Conservation (phyloP, 2,113 vertebrate genomes). For the Rhinoderma darwinii region DNA sequence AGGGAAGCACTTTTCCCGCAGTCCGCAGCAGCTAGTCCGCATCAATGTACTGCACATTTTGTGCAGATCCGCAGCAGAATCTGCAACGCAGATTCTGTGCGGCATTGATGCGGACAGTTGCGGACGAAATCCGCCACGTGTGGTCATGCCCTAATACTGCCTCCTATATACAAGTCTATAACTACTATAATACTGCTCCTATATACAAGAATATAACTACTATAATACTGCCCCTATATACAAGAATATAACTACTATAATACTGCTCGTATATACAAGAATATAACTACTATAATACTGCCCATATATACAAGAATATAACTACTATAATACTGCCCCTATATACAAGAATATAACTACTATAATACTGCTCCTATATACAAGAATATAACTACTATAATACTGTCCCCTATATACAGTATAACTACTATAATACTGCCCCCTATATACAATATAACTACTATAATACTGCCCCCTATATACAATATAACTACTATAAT, state of each 20-base stretch:
- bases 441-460: background rate
- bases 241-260: conserved; percentile 27
- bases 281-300: conserved; percentile 16
- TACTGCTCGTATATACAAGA: background rate
- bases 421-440: background rate
- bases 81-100: too few species aligned
- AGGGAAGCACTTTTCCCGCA: too few species aligned
- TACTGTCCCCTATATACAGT: background rate
- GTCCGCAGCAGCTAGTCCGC: too few species aligned
- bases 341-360: too few species aligned
- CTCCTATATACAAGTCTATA: background rate
- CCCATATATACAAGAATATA: background rate
- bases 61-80: too few species aligned
- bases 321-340: conserved; percentile 5
- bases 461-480: background rate
- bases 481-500: background rate
- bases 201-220: background rate
- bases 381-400: background rate
- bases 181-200: conserved; percentile 13
- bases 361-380: background rate
- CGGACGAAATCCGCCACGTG: too few species aligned
- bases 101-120: too few species aligned
- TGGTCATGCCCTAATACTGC: too few species aligned
- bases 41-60: too few species aligned
- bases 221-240: conserved; percentile 4